Evolutionary conservation across 2,113 vertebrate genomes (phyloP).

Genomic region (Oreochromis aureus): DNA sequence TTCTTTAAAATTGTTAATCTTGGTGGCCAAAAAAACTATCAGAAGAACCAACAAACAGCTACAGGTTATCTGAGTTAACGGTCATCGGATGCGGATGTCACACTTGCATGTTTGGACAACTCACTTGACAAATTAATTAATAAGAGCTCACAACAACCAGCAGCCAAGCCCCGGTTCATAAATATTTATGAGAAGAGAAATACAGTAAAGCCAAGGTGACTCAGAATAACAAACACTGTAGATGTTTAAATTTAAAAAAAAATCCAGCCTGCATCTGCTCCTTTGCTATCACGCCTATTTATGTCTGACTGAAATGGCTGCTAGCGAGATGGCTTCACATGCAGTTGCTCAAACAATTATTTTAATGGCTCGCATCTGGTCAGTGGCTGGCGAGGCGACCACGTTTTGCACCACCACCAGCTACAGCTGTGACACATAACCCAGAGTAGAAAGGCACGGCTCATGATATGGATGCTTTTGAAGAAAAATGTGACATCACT

Average conservation of each 20-base stretch:
- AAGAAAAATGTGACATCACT: background rate
- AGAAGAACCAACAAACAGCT: background rate
- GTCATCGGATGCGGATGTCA: background rate
- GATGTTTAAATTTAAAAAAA: background rate
- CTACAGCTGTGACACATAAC: background rate
- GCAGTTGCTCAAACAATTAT: background rate
- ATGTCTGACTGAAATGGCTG: slow-evolving; percentile 21
- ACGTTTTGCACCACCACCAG: background rate
- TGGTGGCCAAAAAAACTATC: background rate
- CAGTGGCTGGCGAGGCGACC: slow-evolving; percentile 12
- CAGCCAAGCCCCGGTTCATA: background rate
- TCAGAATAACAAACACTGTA: slow-evolving; percentile 13
- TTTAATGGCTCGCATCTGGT: background rate
- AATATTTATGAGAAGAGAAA: slow-evolving; percentile 21
- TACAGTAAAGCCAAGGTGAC: slow-evolving; percentile 16
- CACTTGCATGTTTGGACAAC: background rate
- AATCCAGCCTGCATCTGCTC: background rate
- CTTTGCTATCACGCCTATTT: background rate
- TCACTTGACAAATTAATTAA: background rate
- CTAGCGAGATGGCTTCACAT: background rate
- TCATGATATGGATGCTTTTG: background rate
- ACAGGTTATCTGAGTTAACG: background rate
- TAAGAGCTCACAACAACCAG: background rate
- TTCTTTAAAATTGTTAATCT: background rate
- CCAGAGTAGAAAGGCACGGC: background rate